Base-by-base conservation (phyloP, 2,797 vertebrate genomes). In the Sciurus carolinensis region DNA sequence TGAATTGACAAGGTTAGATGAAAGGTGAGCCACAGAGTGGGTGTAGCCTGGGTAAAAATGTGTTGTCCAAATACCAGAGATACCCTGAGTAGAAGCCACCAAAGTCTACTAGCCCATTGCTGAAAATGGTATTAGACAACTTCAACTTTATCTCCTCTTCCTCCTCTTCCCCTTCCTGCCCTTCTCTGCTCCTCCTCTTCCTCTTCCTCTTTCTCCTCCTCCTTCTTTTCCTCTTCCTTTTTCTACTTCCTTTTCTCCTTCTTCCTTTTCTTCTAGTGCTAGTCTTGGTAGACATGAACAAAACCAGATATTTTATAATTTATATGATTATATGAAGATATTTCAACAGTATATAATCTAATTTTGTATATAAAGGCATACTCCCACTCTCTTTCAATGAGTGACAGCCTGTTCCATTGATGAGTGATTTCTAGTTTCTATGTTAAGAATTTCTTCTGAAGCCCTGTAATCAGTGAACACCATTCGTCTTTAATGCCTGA, bases 361-460 rank as follows among this genome's bases (percentile, higher is more conserved):
- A 94, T 95, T 96, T 92, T 94, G 6, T 79, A 7, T 66, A 77
- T 73, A 93, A 87, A 97, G 42, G 9, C 73, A 52, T 30, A 81
- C 52, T 77, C 76, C 89, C 54, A 90, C 84, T 36, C 22, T n/a
- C 39, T 33, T 77, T 81, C 52, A 83, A 0, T 94, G 93, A 96
- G 39, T 85, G 89, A 84, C 69, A 91, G 39, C 47, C 71, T 66
- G 30, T 81, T 80, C 24, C 42, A 57, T 64, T 96, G 64, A 72
- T 75, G 47, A 91, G 52, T 86, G 14, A 86, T 84, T 96, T 96
- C 71, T 83, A 50, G 96, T 96, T 95, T 92, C 54, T 39, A 12
- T 59, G 22, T 83, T 71, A 83, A 86, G 6, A 54, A 82, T 91
- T 91, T 89, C 24, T 95, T 15, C 33, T 22, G 24, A 72, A 89